A percentile compares a stretch with the other conserved stretches of the same genome.
These are phyloP conservation scores for Vicugna pacos DNA, from an alignment of 2,113 vertebrate species.

Conservation along the genomic window DNA sequence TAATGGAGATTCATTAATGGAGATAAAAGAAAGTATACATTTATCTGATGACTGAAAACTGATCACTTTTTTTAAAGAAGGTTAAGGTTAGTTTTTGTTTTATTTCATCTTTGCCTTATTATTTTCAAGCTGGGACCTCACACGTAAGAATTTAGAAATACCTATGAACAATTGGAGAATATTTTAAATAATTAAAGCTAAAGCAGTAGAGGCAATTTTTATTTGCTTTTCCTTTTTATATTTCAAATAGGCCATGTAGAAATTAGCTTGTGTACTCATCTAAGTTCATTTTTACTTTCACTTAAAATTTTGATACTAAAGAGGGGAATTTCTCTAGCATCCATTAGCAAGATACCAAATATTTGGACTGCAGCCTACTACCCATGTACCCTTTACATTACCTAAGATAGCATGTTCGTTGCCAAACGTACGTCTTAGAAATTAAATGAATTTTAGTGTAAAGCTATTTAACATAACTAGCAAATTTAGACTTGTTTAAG, in stretches of 20 bases:
- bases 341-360: not conserved
- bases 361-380: not conserved
- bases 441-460: conserved; percentile 71
- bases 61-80: not conserved
- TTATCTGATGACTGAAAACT: not conserved
- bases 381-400: not conserved
- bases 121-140: not conserved
- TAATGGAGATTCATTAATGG: not conserved
- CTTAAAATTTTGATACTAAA: not conserved
- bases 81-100: not conserved
- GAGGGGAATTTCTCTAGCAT: not conserved
- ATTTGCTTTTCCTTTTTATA: not conserved
- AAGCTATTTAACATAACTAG: conserved; percentile 64
- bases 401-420: not conserved
- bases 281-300: conserved; percentile 32
- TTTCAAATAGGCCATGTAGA: conserved; percentile 38
- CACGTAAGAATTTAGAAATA: not conserved
- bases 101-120: not conserved
- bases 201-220: not conserved
- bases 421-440: conserved; percentile 54
- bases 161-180: not conserved
- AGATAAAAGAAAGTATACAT: not conserved
- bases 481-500: conserved; percentile 47
- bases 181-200: not conserved
- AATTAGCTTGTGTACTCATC: conserved; percentile 41